A percentile compares a stretch with the other conserved stretches of the same genome.
Evolutionary conservation across 2,888 invertebrate species (phyloP).

Genomic region (Petrophora chlorosata): DNA sequence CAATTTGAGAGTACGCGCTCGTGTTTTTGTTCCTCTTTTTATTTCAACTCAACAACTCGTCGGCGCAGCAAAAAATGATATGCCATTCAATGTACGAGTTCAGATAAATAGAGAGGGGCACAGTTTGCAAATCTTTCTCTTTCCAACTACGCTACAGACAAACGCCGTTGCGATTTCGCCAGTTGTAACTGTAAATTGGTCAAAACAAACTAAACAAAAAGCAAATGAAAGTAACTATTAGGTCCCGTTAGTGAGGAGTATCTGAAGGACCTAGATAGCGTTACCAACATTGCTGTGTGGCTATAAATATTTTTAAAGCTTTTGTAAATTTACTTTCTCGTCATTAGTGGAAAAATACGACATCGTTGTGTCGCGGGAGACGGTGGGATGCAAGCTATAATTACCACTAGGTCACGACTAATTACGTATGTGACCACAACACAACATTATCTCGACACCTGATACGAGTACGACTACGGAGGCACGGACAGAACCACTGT

Average conservation of each 20-base stretch:
- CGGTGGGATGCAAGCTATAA: slow-evolving; percentile 48
- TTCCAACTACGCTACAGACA: slow-evolving; percentile 48
- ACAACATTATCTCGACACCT: slow-evolving; percentile 29
- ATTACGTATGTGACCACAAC: slow-evolving; percentile 40
- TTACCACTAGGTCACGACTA: slow-evolving; percentile 54
- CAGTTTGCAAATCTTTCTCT: slow-evolving; percentile 57
- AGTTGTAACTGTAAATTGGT: slow-evolving; percentile 64
- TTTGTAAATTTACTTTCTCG: slow-evolving; percentile 1
- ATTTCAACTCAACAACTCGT: slow-evolving; percentile 51
- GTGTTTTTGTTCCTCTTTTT: slow-evolving; percentile 68
- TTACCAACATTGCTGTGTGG: slow-evolving; percentile 6
- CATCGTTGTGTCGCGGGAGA: slow-evolving; percentile 34
- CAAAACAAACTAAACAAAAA: slow-evolving; percentile 66
- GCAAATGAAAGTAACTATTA: slow-evolving; percentile 62
- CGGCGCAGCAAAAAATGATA: slow-evolving; percentile 58
- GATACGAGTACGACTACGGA: too few relatives aligned
- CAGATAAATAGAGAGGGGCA: slow-evolving; percentile 50
- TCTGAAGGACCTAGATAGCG: slow-evolving; percentile 9
- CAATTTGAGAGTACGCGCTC: slow-evolving; percentile 67
- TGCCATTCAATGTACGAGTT: slow-evolving; percentile 62
- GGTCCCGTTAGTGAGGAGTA: slow-evolving; percentile 48
- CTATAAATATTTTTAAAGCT: slow-evolving; percentile 6
- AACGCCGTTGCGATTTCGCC: slow-evolving; percentile 38
- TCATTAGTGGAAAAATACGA: slow-evolving; percentile 39
- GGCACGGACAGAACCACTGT: slow-evolving; percentile 25